Percentiles rank a stretch among this genome's conserved stretches.
These are phyloP conservation scores for Herpailurus yagouaroundi DNA, from an alignment of 2,113 vertebrate genomes.

Conservation along the genomic window DNA sequence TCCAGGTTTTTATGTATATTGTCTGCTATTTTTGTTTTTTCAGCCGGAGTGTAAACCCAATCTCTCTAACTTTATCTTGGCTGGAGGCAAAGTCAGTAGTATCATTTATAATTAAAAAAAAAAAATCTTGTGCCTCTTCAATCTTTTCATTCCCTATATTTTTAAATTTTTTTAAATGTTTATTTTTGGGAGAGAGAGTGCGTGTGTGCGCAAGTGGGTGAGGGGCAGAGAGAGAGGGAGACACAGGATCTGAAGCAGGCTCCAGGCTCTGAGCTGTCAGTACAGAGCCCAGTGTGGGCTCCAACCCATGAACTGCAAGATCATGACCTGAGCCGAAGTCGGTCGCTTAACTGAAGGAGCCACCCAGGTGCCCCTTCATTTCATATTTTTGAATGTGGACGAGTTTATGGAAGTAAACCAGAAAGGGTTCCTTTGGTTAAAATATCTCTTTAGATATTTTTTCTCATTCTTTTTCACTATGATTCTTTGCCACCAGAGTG, in stretches of 20 bases:
- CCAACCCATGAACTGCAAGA: no score
- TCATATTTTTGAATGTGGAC: neutral
- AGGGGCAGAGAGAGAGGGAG: no score
- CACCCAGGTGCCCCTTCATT: neutral
- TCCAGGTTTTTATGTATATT: neutral
- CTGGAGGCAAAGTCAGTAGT: neutral
- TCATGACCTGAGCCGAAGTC: no score
- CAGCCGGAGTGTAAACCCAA: neutral
- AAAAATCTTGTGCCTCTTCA: neutral
- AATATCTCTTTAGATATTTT: neutral
- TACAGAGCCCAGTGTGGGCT: no score
- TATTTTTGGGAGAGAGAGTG: no score
- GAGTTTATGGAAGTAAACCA: neutral
- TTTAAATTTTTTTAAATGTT: neutral
- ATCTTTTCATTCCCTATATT: neutral
- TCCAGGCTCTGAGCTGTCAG: no score
- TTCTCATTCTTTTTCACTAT: neutral
- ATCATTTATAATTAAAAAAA: neutral
- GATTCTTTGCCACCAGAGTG: neutral
- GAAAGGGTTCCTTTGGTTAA: neutral
- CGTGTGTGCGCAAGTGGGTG: no score
- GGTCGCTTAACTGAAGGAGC: no score
- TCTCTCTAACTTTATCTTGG: constrained; percentile 37
- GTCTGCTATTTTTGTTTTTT: neutral
- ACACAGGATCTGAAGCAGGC: no score